A percentile compares a stretch with the other conserved stretches of the same genome.
These are phyloP conservation scores for Oxyscelio sp. DNA, from an alignment of 2,888 invertebrate species.

Conservation along the genomic window DNA sequence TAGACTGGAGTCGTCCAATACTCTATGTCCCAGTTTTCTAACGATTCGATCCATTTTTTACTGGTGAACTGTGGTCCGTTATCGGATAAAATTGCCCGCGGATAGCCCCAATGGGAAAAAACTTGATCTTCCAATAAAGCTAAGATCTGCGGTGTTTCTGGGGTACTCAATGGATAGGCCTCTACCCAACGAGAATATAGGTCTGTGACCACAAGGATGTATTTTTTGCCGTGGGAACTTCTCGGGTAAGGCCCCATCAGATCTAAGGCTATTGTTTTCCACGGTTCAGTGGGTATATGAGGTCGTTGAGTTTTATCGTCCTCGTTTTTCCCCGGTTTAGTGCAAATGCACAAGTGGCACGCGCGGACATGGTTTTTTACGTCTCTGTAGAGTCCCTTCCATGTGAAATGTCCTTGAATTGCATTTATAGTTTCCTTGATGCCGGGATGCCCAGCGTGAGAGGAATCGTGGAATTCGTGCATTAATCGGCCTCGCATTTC, in stretches of 20 bases:
- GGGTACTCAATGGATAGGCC: not conserved
- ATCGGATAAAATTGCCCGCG: not conserved
- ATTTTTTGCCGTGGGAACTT: slow-evolving; percentile 5
- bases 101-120: not conserved
- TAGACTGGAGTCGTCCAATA: too few species aligned
- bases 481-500: not conserved
- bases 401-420: slow-evolving; percentile 22
- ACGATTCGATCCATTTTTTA: too few species aligned
- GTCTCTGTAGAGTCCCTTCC: not conserved
- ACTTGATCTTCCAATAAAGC: not conserved
- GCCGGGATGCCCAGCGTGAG: not conserved
- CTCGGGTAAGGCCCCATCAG: slow-evolving; percentile 9
- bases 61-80: not conserved
- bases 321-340: not conserved
- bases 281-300: not conserved
- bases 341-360: not conserved
- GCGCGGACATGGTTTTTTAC: not conserved
- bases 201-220: not conserved
- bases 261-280: slow-evolving; percentile 4
- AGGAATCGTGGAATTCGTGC: slow-evolving; percentile 2
- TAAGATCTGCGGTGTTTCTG: not conserved
- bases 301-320: not conserved
- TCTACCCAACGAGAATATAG: slow-evolving; percentile 10
- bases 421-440: slow-evolving; percentile 1
- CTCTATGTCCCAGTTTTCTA: too few species aligned